Evolutionary conservation across 2,888 invertebrate species (phyloP), one percentile per base, ranked within the genome.

Genomic region (Griposia aprilina): DNA sequence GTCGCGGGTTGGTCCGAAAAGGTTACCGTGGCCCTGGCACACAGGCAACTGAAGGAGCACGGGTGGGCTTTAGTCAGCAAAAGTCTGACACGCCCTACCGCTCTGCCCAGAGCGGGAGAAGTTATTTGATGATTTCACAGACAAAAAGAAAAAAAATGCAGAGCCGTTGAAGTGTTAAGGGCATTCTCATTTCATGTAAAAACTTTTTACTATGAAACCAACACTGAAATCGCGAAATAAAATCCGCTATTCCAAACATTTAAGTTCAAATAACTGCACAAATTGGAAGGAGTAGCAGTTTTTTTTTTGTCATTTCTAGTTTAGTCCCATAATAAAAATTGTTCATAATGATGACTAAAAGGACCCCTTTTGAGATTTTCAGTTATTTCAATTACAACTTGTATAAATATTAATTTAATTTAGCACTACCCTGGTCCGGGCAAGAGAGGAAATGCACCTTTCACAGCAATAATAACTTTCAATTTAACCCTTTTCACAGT

Each of bases 401-500:
- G 13, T n/a, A 5, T 8, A 30, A 23, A 15, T 15, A 23, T 59
- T 5, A 66, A 26, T 77, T 48, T 57, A 57, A 74, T 57, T 57
- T 71, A 41, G 8, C 57, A n/a, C 13, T 10, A 17, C 7, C 7
- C 6, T 50, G 26, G 41, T 57, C 15, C 8, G 0, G 10, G n/a
- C n/a, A 50, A 75, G 8, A 30, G 20, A 57, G 30, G 55, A 68
- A 73, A 41, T 62, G 48, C 48, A 50, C 20, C 13, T 79, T n/a
- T 48, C 50, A 50, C 67, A 62, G 41, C 8, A 68, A 76, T 63
- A 82, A 57, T 50, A 67, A 80, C 30, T 67, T 67, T 60, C 30
- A 66, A 65, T 70, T 60, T 78, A 68, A 81, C 26, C 36, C 60
- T 62, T 50, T 67, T 15, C 57, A 20, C n/a, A 50, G 50, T 41